phyloP scores from a whole-genome alignment of 1,140 invertebrate genomes.

The Diabrotica undecimpunctata region DNA sequence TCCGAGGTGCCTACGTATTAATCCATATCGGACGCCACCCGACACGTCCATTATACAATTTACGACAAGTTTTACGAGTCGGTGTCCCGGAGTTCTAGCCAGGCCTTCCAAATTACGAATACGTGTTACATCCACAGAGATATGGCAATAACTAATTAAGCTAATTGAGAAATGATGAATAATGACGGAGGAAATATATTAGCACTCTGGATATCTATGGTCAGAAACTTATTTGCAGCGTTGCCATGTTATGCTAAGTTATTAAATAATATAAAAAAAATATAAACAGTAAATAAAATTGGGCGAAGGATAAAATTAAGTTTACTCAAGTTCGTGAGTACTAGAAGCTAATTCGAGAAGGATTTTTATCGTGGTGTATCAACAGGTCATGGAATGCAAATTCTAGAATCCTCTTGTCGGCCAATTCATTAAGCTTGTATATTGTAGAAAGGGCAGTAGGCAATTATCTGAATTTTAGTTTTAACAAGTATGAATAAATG shows the following conservation, averaged over 20 bases:
- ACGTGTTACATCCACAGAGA: conserved; percentile 25
- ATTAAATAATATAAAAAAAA: too few relatives aligned
- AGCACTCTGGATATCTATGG: not conserved
- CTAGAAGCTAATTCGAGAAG: too few relatives aligned
- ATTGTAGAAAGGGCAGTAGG: too few relatives aligned
- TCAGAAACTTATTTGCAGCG: not conserved
- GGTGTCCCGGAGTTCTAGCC: conserved; percentile 14
- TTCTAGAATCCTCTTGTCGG: too few relatives aligned
- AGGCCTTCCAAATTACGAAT: conserved; percentile 25
- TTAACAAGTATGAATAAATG: too few relatives aligned
- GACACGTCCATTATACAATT: conserved; percentile 7
- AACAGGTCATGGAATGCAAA: too few relatives aligned
- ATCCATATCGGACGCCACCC: conserved; percentile 1
- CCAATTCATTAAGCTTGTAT: too few relatives aligned
- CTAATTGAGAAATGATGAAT: conserved; percentile 31
- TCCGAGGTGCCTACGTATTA: not conserved
- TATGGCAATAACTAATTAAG: conserved; percentile 27
- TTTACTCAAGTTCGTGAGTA: too few relatives aligned
- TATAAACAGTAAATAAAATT: too few relatives aligned
- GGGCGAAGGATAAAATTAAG: too few relatives aligned
- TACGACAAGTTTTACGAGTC: conserved; percentile 15
- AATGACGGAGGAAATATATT: conserved; percentile 18
- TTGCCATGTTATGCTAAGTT: not conserved
- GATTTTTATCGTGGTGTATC: too few relatives aligned
- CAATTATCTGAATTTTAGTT: too few relatives aligned